Evolutionary conservation across 2,113 vertebrate genomes (phyloP).

Genomic region (Hiodon alosoides): DNA sequence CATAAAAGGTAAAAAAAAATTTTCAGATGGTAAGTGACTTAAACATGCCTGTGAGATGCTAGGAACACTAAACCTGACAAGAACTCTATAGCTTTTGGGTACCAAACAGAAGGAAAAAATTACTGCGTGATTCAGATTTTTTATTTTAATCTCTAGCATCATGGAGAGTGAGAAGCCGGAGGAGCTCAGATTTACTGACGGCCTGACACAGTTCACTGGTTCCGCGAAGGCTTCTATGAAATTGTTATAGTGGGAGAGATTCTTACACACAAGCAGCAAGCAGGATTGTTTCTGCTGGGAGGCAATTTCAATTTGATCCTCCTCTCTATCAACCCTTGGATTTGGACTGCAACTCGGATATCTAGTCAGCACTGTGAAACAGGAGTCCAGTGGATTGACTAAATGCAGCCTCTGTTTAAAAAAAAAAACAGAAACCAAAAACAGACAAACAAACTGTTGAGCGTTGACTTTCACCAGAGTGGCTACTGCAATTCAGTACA

Average conservation of each 20-base stretch:
- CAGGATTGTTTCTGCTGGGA: background rate
- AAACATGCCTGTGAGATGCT: no score
- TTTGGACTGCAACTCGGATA: background rate
- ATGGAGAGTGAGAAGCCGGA: no score
- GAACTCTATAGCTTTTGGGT: no score
- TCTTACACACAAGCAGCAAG: background rate
- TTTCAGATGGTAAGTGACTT: no score
- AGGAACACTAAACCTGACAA: no score
- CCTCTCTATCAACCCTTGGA: background rate
- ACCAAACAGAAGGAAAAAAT: no score
- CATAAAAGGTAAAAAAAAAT: no score
- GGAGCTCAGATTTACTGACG: no score
- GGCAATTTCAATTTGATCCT: conserved; percentile 3
- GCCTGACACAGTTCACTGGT: background rate
- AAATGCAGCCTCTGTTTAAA: background rate
- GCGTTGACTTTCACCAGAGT: background rate
- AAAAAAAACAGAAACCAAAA: background rate
- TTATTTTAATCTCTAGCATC: no score
- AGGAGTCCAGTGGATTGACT: background rate
- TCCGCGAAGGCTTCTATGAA: background rate
- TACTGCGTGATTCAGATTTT: no score
- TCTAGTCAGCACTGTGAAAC: conserved; percentile 9
- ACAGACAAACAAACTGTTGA: background rate
- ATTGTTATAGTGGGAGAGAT: background rate
- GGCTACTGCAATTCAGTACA: background rate